Conservation (phyloP, 2,113 vertebrate genomes). For the Embiotoca jacksoni region DNA sequence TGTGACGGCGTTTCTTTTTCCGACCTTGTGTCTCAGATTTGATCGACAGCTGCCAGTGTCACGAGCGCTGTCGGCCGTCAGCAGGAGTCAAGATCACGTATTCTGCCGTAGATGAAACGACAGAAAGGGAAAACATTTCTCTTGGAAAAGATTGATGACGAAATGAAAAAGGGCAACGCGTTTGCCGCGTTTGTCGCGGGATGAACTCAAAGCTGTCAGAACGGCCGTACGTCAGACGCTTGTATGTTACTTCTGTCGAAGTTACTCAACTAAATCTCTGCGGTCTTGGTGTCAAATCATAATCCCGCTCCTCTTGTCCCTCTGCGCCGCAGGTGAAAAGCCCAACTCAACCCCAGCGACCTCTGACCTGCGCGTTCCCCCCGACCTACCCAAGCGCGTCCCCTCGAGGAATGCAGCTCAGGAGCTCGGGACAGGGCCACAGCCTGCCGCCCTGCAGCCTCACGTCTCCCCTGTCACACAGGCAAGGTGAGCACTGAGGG, state of each 20-base stretch:
- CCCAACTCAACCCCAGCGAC: constrained; percentile 67
- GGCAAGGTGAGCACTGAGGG: constrained; percentile 41
- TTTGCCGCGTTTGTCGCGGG: background rate
- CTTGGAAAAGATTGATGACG: no score
- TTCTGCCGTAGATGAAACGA: no score
- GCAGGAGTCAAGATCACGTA: background rate
- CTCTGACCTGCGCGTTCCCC: constrained; percentile 73
- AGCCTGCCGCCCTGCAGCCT: constrained; percentile 45
- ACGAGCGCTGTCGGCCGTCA: background rate
- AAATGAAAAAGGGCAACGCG: no score
- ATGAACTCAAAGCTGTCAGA: constrained; percentile 32
- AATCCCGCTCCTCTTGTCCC: constrained; percentile 40
- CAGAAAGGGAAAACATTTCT: no score
- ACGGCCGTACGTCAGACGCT: constrained; percentile 47
- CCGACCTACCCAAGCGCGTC: constrained; percentile 56
- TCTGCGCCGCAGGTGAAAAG: constrained; percentile 85
- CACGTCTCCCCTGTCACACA: constrained; percentile 39
- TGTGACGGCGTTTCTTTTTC: no score
- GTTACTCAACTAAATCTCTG: constrained; percentile 55
- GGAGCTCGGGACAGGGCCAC: constrained; percentile 46
- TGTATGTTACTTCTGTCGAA: constrained; percentile 56
- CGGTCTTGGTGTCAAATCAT: constrained; percentile 24
- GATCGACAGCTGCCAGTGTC: no score
- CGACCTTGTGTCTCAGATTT: no score
- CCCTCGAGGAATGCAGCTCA: constrained; percentile 58